These are phyloP conservation scores for Trachythela sp. DNA, from an alignment of 64 coral and sea anemone genomes.

Conservation along the genomic window DNA sequence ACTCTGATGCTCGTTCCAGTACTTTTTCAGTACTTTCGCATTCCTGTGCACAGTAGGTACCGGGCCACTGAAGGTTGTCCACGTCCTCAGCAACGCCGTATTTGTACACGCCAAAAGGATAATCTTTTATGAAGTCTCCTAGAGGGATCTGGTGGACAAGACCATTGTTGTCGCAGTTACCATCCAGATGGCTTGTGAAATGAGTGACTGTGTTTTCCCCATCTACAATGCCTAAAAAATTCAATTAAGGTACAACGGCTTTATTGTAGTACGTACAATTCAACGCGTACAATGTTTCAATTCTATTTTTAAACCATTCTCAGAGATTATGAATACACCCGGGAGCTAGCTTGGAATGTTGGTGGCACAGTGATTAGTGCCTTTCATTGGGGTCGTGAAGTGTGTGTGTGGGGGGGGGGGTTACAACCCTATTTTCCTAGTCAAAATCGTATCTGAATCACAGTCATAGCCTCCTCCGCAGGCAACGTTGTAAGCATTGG, in stretches of 20 bases:
- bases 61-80: constrained; percentile 29
- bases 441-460: too few relatives aligned
- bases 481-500: too few relatives aligned
- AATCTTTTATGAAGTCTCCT: background rate
- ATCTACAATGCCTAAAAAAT: background rate
- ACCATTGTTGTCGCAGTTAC: background rate
- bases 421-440: too few relatives aligned
- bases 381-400: too few relatives aligned
- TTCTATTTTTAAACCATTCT: too few relatives aligned
- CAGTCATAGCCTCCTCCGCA: too few relatives aligned
- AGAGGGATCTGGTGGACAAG: background rate
- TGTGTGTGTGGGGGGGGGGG: too few relatives aligned
- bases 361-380: too few relatives aligned
- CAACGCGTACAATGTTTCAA: too few relatives aligned
- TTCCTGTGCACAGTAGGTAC: constrained; percentile 33
- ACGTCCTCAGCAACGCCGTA: constrained; percentile 30
- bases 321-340: too few relatives aligned
- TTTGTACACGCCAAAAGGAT: background rate
- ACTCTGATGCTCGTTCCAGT: constrained; percentile 16
- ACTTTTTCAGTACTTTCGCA: constrained; percentile 32
- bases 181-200: background rate
- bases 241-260: background rate
- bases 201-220: background rate
- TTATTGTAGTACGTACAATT: too few relatives aligned
- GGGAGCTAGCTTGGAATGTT: too few relatives aligned